Conservation (phyloP, 2,888 invertebrate species). For the Ischnus inquisitorius region DNA sequence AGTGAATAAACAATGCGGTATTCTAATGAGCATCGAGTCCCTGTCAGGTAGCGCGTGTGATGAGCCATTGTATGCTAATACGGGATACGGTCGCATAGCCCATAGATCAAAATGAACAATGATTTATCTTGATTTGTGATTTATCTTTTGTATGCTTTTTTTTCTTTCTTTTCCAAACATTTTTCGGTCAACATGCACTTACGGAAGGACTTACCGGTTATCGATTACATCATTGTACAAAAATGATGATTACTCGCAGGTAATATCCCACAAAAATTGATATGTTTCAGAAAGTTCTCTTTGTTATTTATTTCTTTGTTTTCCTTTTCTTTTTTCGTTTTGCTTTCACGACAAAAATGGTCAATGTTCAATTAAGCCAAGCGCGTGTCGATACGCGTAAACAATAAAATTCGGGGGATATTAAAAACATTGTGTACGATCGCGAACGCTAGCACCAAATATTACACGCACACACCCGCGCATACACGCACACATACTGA, state of each 20-base stretch:
- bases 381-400: conserved; percentile 9
- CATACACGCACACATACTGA: conserved; percentile 13
- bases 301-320: conserved; percentile 15
- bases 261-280: conserved; percentile 63
- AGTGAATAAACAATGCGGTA: conserved; percentile 54
- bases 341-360: conserved; percentile 27
- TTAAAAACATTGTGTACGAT: conserved; percentile 23
- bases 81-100: conserved; percentile 46
- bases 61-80: conserved; percentile 66
- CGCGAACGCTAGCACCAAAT: conserved; percentile 41
- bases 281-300: conserved; percentile 60
- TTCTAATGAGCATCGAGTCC: conserved; percentile 65
- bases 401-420: conserved; percentile 14
- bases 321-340: neutral
- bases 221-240: conserved; percentile 37
- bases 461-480: conserved; percentile 19
- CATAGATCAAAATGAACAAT: conserved; percentile 55
- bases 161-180: conserved; percentile 13
- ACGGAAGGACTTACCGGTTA: conserved; percentile 23
- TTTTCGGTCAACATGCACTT: conserved; percentile 42
- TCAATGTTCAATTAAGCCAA: conserved; percentile 15
- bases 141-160: conserved; percentile 3
- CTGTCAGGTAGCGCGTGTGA: conserved; percentile 60
- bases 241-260: conserved; percentile 45
- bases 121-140: conserved; percentile 35